Base-by-base conservation (phyloP, 1,140 invertebrate species). In the Meloidogyne hapla region DNA sequence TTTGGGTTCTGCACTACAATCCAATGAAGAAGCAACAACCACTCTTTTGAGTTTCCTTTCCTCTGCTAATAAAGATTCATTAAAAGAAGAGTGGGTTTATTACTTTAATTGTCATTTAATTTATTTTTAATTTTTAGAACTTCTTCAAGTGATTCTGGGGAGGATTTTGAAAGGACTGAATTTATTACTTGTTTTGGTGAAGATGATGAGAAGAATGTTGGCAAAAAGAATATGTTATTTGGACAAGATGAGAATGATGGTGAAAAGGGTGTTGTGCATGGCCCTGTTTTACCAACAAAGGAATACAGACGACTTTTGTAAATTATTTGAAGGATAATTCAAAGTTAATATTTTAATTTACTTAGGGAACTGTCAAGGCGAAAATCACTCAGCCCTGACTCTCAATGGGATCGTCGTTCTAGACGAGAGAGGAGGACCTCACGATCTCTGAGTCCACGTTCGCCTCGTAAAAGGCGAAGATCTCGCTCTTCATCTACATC, bases 171-270 rank as follows among this genome's bases (percentile, higher is more conserved):
- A 77, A 84, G 78, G 72, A 77, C 82, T 3, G 82, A 84, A 69
- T 85, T 85, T 64, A 84, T 84, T 45, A 74, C 76, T n/a, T 84
- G 76, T 42, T 85, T 85, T 79, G 83, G 84, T 40, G 84, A 74
- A 4, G 78, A 76, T 21, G 72, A 75, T 45, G 28, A 77, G 42
- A 69, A 62, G 23, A 75, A 69, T 25, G 48, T 25, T 48, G 28
- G 28, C 1, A 38, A 13, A 40, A 33, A 28, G 15, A 40, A n/a
- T 25, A 74, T 26, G 26, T 13, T 38, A 15, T 23, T 8, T 2
- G 71, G 71, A 2, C 69, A 48, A 66, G 40, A n/a, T 48, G 77
- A 79, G 18, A 69, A 78, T 38, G 77, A 78, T 26, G 78, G 26
- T 62, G 21, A 25, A 63, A 42, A 42, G 13, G 77, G 28, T 40